A percentile compares a stretch with the other conserved stretches of the same genome.
phyloP scores from a whole-genome alignment of 2,888 invertebrate genomes.

The Coelopa pilipes region DNA sequence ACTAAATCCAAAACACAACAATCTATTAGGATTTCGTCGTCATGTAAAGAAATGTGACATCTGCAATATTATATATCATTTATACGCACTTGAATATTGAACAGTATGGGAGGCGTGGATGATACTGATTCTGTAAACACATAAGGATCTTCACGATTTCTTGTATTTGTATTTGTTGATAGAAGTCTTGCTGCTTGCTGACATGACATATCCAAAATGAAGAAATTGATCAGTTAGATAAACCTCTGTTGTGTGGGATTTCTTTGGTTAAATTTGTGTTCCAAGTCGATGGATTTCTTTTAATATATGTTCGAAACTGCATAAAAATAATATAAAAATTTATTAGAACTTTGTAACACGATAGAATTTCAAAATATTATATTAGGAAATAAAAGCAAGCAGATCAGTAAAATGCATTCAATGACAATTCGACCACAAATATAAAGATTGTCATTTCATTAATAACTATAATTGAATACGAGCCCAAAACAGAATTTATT shows the following conservation, averaged over 20 bases:
- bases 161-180: slow-evolving; percentile 49
- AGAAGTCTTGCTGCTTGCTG: slow-evolving; percentile 65
- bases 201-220: slow-evolving; percentile 67
- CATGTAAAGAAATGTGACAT: no score
- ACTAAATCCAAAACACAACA: no score
- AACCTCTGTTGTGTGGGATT: background rate
- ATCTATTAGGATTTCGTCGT: no score
- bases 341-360: no score
- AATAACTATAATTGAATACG: background rate
- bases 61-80: no score
- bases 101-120: slow-evolving; percentile 64
- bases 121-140: slow-evolving; percentile 67
- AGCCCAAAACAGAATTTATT: background rate
- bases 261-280: slow-evolving; percentile 4
- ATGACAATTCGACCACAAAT: no score
- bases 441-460: no score
- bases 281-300: slow-evolving; percentile 21
- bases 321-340: slow-evolving; percentile 15
- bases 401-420: no score
- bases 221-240: background rate
- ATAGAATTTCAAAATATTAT: no score
- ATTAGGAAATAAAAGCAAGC: no score
- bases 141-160: slow-evolving; percentile 66
- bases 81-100: slow-evolving; percentile 63
- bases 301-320: slow-evolving; percentile 43